phyloP scores from a whole-genome alignment of 2,888 invertebrate species.

The Graphium colonna region DNA sequence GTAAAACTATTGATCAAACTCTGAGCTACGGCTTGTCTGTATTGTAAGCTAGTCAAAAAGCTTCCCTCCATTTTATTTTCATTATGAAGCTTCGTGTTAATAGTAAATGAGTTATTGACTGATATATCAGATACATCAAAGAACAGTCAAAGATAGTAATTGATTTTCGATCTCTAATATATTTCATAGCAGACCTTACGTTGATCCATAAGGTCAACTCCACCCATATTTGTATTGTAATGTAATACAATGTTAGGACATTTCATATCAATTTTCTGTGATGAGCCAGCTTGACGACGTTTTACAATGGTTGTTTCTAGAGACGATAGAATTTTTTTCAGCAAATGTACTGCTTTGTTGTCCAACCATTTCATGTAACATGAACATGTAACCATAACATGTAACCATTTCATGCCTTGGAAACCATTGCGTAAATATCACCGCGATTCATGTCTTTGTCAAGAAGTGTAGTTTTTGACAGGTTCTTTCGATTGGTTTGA shows the following conservation, averaged over 20 bases:
- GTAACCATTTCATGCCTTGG: no score
- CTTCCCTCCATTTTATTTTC: no score
- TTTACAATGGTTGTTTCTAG: conserved; percentile 29
- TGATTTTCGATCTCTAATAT: conserved; percentile 24
- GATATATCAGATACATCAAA: no score
- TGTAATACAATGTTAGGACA: conserved; percentile 31
- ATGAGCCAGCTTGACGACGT: conserved; percentile 29
- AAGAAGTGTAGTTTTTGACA: conserved; percentile 14
- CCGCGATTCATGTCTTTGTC: conserved; percentile 20
- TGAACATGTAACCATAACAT: no score
- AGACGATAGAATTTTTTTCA: conserved; percentile 36
- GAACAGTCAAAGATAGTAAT: conserved; percentile 25
- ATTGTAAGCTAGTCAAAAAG: no score
- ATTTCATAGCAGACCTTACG: conserved; percentile 23
- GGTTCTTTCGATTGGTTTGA: conserved; percentile 15
- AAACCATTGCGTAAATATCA: conserved; percentile 17
- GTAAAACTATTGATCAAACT: no score
- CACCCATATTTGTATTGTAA: conserved; percentile 38
- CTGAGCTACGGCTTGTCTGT: no score
- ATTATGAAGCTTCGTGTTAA: no score
- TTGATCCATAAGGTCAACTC: conserved; percentile 35
- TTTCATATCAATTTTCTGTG: conserved; percentile 29
- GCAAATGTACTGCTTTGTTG: conserved; percentile 35
- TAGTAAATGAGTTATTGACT: no score
- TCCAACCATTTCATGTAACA: conserved; percentile 35